A percentile compares a stretch with the other conserved stretches of the same genome.
phyloP scores from a whole-genome alignment of 2,797 vertebrate genomes.

The Todus mexicanus region DNA sequence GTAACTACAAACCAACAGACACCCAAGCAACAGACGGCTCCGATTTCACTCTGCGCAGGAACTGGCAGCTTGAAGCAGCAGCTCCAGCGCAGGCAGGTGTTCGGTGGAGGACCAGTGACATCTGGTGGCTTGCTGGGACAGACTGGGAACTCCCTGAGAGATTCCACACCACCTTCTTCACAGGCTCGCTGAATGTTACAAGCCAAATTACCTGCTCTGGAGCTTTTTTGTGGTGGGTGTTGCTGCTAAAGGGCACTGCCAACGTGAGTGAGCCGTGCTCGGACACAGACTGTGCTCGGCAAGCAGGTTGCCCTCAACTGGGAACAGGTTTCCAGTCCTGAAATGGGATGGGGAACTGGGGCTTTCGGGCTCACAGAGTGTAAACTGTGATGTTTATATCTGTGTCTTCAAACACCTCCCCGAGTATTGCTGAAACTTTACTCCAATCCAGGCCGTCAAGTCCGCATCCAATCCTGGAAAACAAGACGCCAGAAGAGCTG shows the following conservation, averaged over 20 bases:
- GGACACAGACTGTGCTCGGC: background rate
- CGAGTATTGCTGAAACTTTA: slow-evolving; percentile 83
- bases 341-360: background rate
- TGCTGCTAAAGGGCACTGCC: background rate
- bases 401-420: slow-evolving; percentile 83
- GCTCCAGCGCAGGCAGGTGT: background rate
- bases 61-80: background rate
- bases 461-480: slow-evolving; percentile 91
- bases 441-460: slow-evolving; percentile 86
- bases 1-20: background rate
- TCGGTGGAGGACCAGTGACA: slow-evolving; percentile 10
- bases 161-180: background rate
- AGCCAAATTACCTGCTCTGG: background rate
- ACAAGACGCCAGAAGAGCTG: background rate
- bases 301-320: background rate
- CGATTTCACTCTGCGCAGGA: background rate
- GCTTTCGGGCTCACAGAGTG: slow-evolving; percentile 70
- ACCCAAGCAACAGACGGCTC: background rate
- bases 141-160: fast-evolving
- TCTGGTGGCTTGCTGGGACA: background rate
- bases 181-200: background rate
- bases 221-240: background rate
- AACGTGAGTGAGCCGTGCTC: background rate
- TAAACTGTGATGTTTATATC: slow-evolving; percentile 88
- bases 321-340: background rate